Base-by-base conservation (phyloP, 1,140 invertebrate genomes). In the Sipha flava region DNA sequence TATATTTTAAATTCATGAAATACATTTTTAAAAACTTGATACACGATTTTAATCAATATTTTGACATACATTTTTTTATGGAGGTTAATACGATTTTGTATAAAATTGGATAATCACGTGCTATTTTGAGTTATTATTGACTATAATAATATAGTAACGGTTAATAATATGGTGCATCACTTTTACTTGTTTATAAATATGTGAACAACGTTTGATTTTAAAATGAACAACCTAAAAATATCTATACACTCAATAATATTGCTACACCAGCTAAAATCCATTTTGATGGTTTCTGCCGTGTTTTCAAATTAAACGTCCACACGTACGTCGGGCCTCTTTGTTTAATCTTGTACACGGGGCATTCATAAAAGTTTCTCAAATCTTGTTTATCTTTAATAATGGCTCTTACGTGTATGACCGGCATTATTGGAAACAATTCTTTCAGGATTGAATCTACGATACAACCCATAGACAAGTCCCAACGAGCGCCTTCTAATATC, bases 281-380 rank as follows among this genome's bases (percentile, higher is more conserved):
- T 83, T 95, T 95, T 0, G 93, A 90, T 0, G 95, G 87, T 82
- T 93, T 94, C 82, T 96, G 94, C 84, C 92, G 94, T 0, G 92
- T 94, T 87, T 93, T 95, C 14, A 98, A 87, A 86, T 96, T 97
- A 84, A 98, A 98, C 0, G 95, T 98, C 95, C 96, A 98, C 1
- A 98, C 94, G 84, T 91, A 98, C 1, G 95, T 98, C 4, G 93
- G 92, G 3, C 96, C 96, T 81, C 96, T 88, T 83, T 87, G 88
- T 83, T 92, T 89, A 10, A 94, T 97, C 86, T 96, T 96, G 85
- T 98, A 98, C 1, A 97, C 91, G 4, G 96, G 95, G 86, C 96
- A 97, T 82, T 95, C 93, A 84, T 98, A 98, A 79, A 95, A 88
- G 84, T 94, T 96, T 80, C 91, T 89, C 0, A 90, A 85, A 81